Evolutionary conservation across 2,888 invertebrate species (phyloP), one percentile per base, ranked within the genome.

Genomic region (Crocallis elinguaria): DNA sequence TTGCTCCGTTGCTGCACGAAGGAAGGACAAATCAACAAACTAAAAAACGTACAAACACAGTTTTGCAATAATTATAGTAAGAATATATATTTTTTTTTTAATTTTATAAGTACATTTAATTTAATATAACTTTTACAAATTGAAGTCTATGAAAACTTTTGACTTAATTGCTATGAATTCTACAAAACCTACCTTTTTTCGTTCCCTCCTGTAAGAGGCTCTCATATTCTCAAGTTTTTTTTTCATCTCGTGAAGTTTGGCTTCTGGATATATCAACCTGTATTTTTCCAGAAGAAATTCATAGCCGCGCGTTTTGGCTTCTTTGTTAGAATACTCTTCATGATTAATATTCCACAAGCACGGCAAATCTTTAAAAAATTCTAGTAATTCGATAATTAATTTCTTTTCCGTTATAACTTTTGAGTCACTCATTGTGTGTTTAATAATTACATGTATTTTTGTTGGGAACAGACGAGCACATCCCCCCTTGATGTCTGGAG

Each of bases 371-470:
- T 42, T 55, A 25, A 55, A 69, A 41, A 42, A 21, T 38, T 43
- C 37, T 11, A 70, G 30, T 16, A 68, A 16, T 25, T 67, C 50
- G 21, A 23, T 35, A 7, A 66, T 16, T 4, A 59, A 11, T 7
- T 17, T 21, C 11, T 37, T 49, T 30, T 67, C 68, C 7, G 49
- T 27, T 13, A 49, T n/a, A 11, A 5, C 21, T 13, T 12, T 30
- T 30, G 8, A 3, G 4, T 14, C 16, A 7, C 9, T 9, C 33
- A 33, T 33, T n/a, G 33, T 16, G 2, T 41, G 3, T 27, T 11
- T 0, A 0, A n/a, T n/a, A n/a, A 27, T 3, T n/a, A n/a, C 1
- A 27, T 17, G 7, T 29, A 1, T 32, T 25, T 25, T 19, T 33
- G n/a, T 13, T 9, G 7, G 9, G 16, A 30, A 14, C 42, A 33